Percentiles rank a stretch among this genome's conserved stretches.
Evolutionary conservation across 2,888 invertebrate species (phyloP).

Genomic region (Coenonympha arcania): DNA sequence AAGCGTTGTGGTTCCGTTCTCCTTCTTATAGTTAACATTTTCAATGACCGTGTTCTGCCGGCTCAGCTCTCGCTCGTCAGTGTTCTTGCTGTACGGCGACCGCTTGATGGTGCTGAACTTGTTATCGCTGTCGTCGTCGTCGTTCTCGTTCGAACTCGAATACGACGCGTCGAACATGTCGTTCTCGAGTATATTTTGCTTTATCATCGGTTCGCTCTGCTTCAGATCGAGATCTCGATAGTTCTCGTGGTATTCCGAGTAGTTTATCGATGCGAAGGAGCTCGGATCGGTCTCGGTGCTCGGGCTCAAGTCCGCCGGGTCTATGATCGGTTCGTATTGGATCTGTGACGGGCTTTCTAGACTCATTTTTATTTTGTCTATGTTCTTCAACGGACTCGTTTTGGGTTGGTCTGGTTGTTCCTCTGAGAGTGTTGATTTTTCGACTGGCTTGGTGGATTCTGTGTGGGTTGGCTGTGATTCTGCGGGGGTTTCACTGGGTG

Average conservation of each 20-base stretch:
- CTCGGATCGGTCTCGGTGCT: slow-evolving; percentile 55
- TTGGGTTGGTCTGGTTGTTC: slow-evolving; percentile 43
- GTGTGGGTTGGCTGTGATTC: no score
- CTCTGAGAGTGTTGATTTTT: slow-evolving; percentile 34
- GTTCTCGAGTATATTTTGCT: slow-evolving; percentile 69
- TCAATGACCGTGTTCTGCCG: slow-evolving; percentile 70
- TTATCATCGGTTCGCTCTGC: slow-evolving; percentile 68
- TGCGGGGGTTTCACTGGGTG: no score
- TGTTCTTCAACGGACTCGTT: slow-evolving; percentile 63
- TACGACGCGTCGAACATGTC: slow-evolving; percentile 70
- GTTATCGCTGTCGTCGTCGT: slow-evolving; percentile 78
- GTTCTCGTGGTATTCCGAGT: slow-evolving; percentile 41
- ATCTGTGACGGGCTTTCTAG: slow-evolving; percentile 68
- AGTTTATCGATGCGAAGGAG: slow-evolving; percentile 59
- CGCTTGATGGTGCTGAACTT: slow-evolving; percentile 82
- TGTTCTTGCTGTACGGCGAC: slow-evolving; percentile 76
- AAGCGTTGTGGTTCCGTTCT: slow-evolving; percentile 62
- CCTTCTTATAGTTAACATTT: slow-evolving; percentile 65
- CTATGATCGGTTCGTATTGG: slow-evolving; percentile 67
- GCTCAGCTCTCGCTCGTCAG: slow-evolving; percentile 49
- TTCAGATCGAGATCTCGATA: slow-evolving; percentile 51
- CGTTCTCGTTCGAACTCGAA: slow-evolving; percentile 71
- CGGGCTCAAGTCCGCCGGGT: slow-evolving; percentile 61
- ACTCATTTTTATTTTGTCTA: slow-evolving; percentile 69
- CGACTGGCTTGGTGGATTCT: slow-evolving; percentile 22